Percentiles rank a stretch among this genome's conserved stretches.
Conservation (phyloP, 1,140 invertebrate genomes). For the silkworm (Bombyx mori) region DNA sequence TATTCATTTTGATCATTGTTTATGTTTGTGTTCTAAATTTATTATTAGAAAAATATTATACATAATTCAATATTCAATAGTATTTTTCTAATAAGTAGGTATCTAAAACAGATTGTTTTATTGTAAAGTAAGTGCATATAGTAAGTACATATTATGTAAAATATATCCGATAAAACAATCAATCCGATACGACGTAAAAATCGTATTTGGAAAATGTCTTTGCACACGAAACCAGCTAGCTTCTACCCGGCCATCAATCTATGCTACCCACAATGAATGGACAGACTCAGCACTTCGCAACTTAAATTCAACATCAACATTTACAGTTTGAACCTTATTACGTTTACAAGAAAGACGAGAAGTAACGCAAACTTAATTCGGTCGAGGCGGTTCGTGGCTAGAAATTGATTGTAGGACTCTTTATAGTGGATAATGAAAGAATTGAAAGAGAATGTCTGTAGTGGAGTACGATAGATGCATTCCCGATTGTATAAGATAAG, state of each 20-base stretch:
- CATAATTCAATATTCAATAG: too few species aligned
- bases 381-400: constrained; percentile 35
- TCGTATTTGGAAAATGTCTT: constrained; percentile 28
- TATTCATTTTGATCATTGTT: too few species aligned
- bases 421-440: constrained; percentile 59
- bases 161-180: neutral
- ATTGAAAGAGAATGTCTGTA: constrained; percentile 49
- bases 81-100: too few species aligned
- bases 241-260: constrained; percentile 56
- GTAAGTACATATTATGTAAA: too few species aligned
- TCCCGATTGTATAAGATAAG: too few species aligned
- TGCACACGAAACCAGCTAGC: constrained; percentile 46
- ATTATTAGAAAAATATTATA: too few species aligned
- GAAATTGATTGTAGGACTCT: constrained; percentile 58
- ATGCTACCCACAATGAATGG: constrained; percentile 60
- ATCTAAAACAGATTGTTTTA: too few species aligned
- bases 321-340: constrained; percentile 17
- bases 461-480: too few species aligned
- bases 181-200: neutral
- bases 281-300: constrained; percentile 37
- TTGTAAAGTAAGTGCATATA: too few species aligned
- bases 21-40: too few species aligned
- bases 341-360: constrained; percentile 13
- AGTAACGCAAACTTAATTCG: constrained; percentile 13
- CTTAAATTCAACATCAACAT: constrained; percentile 9